Conservation (phyloP, 2,797 vertebrate species). For the Bucorvus abyssinicus region DNA sequence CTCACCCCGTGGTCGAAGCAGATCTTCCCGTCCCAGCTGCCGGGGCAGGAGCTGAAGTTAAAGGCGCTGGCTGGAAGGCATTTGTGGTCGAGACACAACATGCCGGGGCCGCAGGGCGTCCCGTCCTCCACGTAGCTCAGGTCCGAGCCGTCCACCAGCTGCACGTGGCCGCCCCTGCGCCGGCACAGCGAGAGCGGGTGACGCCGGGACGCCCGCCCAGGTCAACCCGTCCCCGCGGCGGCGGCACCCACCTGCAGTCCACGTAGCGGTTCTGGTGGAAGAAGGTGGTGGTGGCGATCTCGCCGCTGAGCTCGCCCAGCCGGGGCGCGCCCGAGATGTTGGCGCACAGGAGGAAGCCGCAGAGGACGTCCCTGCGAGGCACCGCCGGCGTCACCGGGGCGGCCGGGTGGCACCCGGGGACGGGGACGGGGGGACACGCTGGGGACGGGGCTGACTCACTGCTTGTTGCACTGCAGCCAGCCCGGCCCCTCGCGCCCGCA, state of each 20-base stretch:
- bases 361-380: slow-evolving; percentile 86
- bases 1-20: slow-evolving; percentile 91
- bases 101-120: slow-evolving; percentile 91
- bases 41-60: slow-evolving; percentile 90
- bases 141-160: slow-evolving; percentile 89
- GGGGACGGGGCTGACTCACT: slow-evolving; percentile 77
- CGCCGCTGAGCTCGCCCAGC: slow-evolving; percentile 87
- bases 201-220: accelerated
- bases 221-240: accelerated
- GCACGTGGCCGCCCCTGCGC: slow-evolving; percentile 87
- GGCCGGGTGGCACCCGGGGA: neutral
- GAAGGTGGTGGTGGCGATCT: slow-evolving; percentile 91
- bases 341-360: slow-evolving; percentile 90
- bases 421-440: neutral
- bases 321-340: slow-evolving; percentile 87
- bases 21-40: slow-evolving; percentile 81
- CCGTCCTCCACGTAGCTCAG: slow-evolving; percentile 93
- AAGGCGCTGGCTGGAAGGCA: slow-evolving; percentile 89
- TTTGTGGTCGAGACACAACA: slow-evolving; percentile 91
- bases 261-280: slow-evolving; percentile 93
- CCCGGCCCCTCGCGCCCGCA: slow-evolving; percentile 85
- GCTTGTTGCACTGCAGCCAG: slow-evolving; percentile 94
- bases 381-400: accelerated
- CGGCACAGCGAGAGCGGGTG: neutral
- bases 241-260: slow-evolving; percentile 85